phyloP scores from a whole-genome alignment of 2,888 invertebrate species.

The Drosophila cracens region DNA sequence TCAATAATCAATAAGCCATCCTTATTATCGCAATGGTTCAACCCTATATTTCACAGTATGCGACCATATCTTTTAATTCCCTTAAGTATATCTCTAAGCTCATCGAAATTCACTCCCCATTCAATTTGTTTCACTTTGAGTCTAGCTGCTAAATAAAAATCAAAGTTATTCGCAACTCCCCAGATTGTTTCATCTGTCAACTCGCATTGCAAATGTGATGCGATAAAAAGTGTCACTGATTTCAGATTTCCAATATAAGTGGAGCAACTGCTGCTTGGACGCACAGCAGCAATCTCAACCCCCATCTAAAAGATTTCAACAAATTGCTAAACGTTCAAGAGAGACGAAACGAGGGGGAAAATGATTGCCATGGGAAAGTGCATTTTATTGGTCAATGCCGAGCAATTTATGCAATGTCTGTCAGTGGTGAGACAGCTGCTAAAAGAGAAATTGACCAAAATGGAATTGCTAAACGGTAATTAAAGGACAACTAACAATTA shows the following conservation, averaged over 20 bases:
- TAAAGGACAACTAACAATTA: slow-evolving; percentile 51
- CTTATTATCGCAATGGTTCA: background rate
- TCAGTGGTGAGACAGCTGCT: slow-evolving; percentile 31
- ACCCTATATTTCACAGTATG: background rate
- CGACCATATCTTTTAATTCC: slow-evolving; percentile 7
- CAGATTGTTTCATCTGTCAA: slow-evolving; percentile 38
- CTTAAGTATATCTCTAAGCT: slow-evolving; percentile 6
- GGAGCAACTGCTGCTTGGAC: slow-evolving; percentile 36
- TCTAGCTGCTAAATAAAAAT: slow-evolving; percentile 10
- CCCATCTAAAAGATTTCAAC: slow-evolving; percentile 19
- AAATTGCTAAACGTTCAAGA: slow-evolving; percentile 21
- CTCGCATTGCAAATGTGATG: slow-evolving; percentile 48
- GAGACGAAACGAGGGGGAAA: background rate
- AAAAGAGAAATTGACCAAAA: slow-evolving; percentile 43
- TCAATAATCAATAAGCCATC: background rate
- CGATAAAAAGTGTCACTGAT: slow-evolving; percentile 46
- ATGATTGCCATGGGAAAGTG: slow-evolving; percentile 48
- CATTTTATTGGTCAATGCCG: slow-evolving; percentile 70
- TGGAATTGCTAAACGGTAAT: slow-evolving; percentile 68
- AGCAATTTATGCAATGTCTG: slow-evolving; percentile 71
- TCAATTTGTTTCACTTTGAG: slow-evolving; percentile 4
- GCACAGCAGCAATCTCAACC: slow-evolving; percentile 1
- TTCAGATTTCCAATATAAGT: slow-evolving; percentile 21
- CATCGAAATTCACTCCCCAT: slow-evolving; percentile 1
- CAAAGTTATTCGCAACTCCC: slow-evolving; percentile 23